phyloP scores from a whole-genome alignment of 2,113 vertebrate species.

The Eptesicus fuscus region DNA sequence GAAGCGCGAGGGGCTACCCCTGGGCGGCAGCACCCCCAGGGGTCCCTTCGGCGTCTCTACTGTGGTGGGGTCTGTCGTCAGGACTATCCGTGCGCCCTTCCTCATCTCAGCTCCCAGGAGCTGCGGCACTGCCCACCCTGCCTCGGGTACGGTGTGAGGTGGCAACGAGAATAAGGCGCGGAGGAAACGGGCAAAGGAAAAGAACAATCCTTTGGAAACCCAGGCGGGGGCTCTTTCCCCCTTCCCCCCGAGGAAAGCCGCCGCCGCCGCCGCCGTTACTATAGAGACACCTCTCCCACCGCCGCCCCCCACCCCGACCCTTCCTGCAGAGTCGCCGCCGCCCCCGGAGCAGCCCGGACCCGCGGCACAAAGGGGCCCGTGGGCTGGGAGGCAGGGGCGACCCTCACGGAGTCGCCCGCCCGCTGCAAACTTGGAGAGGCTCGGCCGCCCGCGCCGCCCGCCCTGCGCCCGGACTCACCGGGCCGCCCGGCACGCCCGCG shows the following conservation, averaged over 20 bases:
- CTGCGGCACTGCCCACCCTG: not conserved
- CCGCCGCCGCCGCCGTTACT: conserved; percentile 64
- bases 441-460: not conserved
- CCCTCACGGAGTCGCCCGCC: conserved; percentile 17
- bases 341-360: conserved; percentile 16
- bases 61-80: not conserved
- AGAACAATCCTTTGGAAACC: not conserved
- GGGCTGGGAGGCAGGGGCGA: not conserved
- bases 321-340: not conserved
- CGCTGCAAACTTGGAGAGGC: conserved; percentile 62
- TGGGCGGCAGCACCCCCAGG: not conserved
- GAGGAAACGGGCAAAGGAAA: not conserved
- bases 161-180: not conserved
- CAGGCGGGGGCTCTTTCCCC: not conserved
- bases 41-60: not conserved
- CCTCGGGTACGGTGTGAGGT: not conserved
- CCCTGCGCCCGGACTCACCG: conserved; percentile 42
- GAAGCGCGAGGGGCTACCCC: not conserved
- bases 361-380: conserved; percentile 51
- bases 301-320: not conserved
- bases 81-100: not conserved
- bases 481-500: not conserved
- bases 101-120: not conserved
- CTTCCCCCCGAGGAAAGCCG: not conserved
- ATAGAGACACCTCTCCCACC: conserved; percentile 59